Conservation (phyloP, 2,113 vertebrate species). For the Chamaea fasciata region DNA sequence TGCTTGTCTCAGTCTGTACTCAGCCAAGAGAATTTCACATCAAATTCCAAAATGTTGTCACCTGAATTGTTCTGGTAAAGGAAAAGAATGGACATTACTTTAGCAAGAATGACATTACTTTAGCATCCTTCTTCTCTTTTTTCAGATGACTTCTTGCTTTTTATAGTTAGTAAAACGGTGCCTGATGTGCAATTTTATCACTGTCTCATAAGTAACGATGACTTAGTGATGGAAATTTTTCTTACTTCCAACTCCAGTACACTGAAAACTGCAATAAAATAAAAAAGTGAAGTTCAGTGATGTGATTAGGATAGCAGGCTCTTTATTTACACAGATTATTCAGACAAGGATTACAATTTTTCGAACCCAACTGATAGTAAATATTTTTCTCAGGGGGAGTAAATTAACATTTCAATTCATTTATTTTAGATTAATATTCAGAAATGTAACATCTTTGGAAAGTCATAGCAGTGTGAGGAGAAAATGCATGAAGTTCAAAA, state of each 20-base stretch:
- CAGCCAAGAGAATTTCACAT: neutral
- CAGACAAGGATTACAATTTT: neutral
- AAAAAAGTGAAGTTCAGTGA: neutral
- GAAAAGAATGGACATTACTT: neutral
- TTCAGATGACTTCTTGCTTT: neutral
- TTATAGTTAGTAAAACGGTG: neutral
- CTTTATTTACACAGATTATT: neutral
- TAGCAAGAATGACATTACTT: neutral
- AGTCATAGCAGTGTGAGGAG: neutral
- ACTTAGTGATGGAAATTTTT: neutral
- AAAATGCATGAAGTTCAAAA: neutral
- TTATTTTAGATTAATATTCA: neutral
- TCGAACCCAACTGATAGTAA: neutral
- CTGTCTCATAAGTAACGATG: neutral
- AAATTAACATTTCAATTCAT: neutral
- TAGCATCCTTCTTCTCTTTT: neutral
- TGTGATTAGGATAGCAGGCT: neutral
- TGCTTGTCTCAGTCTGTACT: neutral
- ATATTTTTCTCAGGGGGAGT: neutral
- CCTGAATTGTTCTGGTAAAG: conserved; percentile 9
- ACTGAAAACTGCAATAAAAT: neutral
- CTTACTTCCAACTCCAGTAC: neutral
- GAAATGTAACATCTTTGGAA: neutral
- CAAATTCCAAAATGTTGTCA: conserved; percentile 20
- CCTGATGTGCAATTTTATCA: neutral